These are phyloP conservation scores for Tetragonisca angustula DNA, from an alignment of 2,888 invertebrate species.

Conservation along the genomic window DNA sequence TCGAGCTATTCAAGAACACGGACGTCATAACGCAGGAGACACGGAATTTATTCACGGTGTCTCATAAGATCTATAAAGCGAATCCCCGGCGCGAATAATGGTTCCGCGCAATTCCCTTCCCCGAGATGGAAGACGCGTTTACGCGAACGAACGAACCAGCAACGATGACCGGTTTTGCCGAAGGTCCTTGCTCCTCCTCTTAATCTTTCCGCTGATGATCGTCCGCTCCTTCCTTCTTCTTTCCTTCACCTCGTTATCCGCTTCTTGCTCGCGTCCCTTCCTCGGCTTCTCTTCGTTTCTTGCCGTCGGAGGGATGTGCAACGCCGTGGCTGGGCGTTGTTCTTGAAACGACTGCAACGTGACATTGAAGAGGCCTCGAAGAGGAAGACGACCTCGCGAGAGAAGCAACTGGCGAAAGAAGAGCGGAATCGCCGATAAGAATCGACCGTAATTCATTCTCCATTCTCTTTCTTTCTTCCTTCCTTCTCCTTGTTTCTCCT, in stretches of 20 bases:
- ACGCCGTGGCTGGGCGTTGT: slow-evolving; percentile 61
- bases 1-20: slow-evolving; percentile 12
- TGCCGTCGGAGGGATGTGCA: slow-evolving; percentile 40
- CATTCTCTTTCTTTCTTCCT: neutral
- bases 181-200: slow-evolving; percentile 74
- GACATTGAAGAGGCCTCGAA: slow-evolving; percentile 52
- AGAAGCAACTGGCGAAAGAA: slow-evolving; percentile 37
- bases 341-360: slow-evolving; percentile 61
- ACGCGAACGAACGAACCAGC: slow-evolving; percentile 62
- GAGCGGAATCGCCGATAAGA: slow-evolving; percentile 38
- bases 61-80: slow-evolving; percentile 31
- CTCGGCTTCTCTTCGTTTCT: slow-evolving; percentile 36
- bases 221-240: slow-evolving; percentile 59
- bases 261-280: slow-evolving; percentile 47
- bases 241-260: slow-evolving; percentile 68
- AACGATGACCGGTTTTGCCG: slow-evolving; percentile 71
- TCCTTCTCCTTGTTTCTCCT: neutral
- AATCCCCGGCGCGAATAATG: slow-evolving; percentile 55
- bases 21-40: slow-evolving; percentile 22
- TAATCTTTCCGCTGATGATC: slow-evolving; percentile 71
- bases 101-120: slow-evolving; percentile 50
- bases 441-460: slow-evolving; percentile 16
- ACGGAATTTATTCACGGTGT: slow-evolving; percentile 31
- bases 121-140: slow-evolving; percentile 65
- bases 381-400: slow-evolving; percentile 59